A percentile compares a stretch with the other conserved stretches of the same genome.
Conservation (phyloP, 2,888 invertebrate genomes). For the Platerodrilus igneus region DNA sequence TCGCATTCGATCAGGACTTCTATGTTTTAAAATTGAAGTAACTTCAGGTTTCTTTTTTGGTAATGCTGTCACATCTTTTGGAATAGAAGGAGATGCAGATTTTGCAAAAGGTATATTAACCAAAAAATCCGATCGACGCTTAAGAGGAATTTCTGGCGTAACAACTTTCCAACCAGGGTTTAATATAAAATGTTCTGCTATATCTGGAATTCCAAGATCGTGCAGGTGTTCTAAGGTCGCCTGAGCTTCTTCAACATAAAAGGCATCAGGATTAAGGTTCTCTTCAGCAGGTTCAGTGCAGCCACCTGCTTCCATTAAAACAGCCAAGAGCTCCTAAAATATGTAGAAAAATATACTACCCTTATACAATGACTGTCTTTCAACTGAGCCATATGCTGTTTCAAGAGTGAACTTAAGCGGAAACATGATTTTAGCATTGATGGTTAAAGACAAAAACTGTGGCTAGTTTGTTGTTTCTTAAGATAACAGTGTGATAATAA, state of each 20-base stretch:
- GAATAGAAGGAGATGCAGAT: conserved; percentile 16
- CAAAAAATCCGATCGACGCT: conserved; percentile 37
- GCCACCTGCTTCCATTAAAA: conserved; percentile 72
- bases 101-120: conserved; percentile 25
- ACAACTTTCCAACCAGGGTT: conserved; percentile 62
- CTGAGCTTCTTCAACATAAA: conserved; percentile 87
- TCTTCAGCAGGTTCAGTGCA: conserved; percentile 64
- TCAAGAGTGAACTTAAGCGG: too few relatives aligned
- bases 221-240: conserved; percentile 75
- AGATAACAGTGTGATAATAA: too few relatives aligned
- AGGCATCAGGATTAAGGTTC: conserved; percentile 67
- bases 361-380: too few relatives aligned
- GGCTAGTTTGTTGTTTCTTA: too few relatives aligned
- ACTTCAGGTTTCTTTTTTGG: conserved; percentile 48
- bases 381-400: too few relatives aligned
- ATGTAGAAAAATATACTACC: too few relatives aligned
- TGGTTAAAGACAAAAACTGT: too few relatives aligned
- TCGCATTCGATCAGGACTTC: conserved; percentile 49
- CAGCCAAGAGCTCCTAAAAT: conserved; percentile 64
- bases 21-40: conserved; percentile 57
- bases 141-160: conserved; percentile 34
- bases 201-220: conserved; percentile 68
- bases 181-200: conserved; percentile 65
- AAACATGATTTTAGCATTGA: too few relatives aligned
- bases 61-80: conserved; percentile 40